Conservation (phyloP, 2,113 vertebrate genomes). For the Brachionichthys hirsutus region DNA sequence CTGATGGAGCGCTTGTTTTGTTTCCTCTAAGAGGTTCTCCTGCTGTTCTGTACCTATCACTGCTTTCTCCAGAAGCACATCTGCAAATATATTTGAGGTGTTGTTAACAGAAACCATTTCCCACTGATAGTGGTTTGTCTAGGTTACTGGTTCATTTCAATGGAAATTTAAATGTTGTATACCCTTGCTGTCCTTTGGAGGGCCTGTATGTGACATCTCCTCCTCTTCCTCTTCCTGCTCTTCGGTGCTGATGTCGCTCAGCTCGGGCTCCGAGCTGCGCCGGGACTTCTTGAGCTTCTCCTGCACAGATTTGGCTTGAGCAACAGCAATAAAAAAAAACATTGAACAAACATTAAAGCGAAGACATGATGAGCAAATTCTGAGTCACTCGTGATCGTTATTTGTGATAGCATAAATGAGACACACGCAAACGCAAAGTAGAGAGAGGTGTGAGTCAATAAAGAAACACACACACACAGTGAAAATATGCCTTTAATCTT, state of each 20-base stretch:
- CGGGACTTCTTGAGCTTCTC: constrained; percentile 71
- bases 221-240: constrained; percentile 76
- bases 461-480: constrained; percentile 14
- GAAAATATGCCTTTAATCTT: constrained; percentile 45
- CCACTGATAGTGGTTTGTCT: too few relatives aligned
- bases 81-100: constrained; percentile 39
- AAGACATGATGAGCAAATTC: not conserved
- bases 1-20: constrained; percentile 4
- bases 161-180: not conserved
- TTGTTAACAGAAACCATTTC: not conserved
- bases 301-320: constrained; percentile 79
- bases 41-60: constrained; percentile 24
- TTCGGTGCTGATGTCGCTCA: constrained; percentile 71
- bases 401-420: not conserved
- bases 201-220: constrained; percentile 16
- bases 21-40: constrained; percentile 10
- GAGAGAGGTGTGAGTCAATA: constrained; percentile 10
- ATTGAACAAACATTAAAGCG: constrained; percentile 13
- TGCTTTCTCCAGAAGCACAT: constrained; percentile 21
- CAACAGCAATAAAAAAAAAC: constrained; percentile 40
- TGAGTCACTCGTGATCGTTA: not conserved
- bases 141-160: not conserved
- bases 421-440: not conserved
- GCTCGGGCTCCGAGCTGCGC: constrained; percentile 70
- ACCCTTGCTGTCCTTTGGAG: constrained; percentile 49